phyloP scores from a whole-genome alignment of 2,113 vertebrate genomes.

The Mixornis gularis region DNA sequence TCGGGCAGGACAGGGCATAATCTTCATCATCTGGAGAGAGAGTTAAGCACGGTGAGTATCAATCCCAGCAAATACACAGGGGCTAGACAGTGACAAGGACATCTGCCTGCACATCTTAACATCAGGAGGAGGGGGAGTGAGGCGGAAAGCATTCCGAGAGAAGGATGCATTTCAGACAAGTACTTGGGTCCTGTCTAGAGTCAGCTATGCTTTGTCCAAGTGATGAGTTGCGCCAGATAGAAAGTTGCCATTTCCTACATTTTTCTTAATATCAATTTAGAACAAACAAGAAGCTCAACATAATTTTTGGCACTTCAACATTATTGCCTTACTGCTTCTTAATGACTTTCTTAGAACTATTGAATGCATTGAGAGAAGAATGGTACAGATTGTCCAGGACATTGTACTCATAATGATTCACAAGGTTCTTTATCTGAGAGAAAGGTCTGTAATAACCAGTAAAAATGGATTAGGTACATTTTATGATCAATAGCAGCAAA shows the following conservation, averaged over 20 bases:
- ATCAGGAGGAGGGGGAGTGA: neutral
- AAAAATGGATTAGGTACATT: neutral
- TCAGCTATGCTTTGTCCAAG: neutral
- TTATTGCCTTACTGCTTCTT: neutral
- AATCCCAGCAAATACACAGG: neutral
- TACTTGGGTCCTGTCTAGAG: neutral
- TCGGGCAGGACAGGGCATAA: neutral
- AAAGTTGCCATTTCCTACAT: neutral
- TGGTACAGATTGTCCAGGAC: neutral
- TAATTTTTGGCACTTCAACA: neutral
- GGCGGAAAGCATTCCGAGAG: neutral
- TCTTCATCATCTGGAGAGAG: constrained; percentile 33
- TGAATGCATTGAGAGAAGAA: neutral
- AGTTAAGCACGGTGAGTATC: neutral
- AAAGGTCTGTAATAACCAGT: neutral
- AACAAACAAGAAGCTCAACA: neutral
- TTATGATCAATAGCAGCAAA: neutral
- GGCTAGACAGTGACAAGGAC: constrained; percentile 16
- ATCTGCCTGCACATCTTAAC: constrained; percentile 36
- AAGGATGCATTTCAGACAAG: constrained; percentile 37
- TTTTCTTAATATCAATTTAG: neutral
- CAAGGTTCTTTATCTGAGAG: neutral
- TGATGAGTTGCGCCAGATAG: constrained; percentile 1
- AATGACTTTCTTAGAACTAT: neutral
- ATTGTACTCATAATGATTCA: neutral